Base-by-base conservation (phyloP, 2,888 invertebrate species). In the Eudemis profundana region DNA sequence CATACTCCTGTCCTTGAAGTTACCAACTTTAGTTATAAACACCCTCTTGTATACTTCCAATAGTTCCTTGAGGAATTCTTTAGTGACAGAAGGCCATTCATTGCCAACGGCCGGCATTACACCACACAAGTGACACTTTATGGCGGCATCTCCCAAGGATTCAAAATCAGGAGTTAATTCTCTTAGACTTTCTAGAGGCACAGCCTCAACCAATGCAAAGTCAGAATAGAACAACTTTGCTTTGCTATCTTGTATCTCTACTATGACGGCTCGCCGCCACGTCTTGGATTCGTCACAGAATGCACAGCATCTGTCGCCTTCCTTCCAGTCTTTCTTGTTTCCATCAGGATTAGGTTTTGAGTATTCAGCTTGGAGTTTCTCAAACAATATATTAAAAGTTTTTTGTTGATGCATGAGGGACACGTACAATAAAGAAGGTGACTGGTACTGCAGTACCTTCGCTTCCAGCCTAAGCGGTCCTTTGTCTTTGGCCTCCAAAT, bases 111-210 rank as follows among this genome's bases (percentile, higher is more conserved):
- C 95, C 0, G 97, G 95, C 21, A 89, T 83, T 8, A 97, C 93
- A 17, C 95, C 95, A 1, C 93, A 94, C 54, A 97, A 79, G 77
- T 95, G 95, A 68, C 97, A 95, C 70, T 93, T 93, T 19, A 95
- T 87, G 0, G 94, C 94, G 0, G 94, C 94, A 66, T 94, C 93
- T 0, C 93, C 92, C 0, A 93, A 81, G 0, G 82, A 78, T 5
- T 82, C 76, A 68, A 95, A 95, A 7, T 90, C 81, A 0, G 85
- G 73, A 10, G 90, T 78, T 3, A 96, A 85, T 1, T 89, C 84
- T 54, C 89, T 93, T 15, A 96, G 80, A 50, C 88, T 79, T 1
- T 85, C 76, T 0, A 76, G 56, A 0, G 83, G 78, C 12, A 95
- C 87, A 0, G 84, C 86, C 69, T 94, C 93, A 1, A 90, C 85